phyloP scores from a whole-genome alignment of 1,140 invertebrate species.

The Lordiphosa mommai region DNA sequence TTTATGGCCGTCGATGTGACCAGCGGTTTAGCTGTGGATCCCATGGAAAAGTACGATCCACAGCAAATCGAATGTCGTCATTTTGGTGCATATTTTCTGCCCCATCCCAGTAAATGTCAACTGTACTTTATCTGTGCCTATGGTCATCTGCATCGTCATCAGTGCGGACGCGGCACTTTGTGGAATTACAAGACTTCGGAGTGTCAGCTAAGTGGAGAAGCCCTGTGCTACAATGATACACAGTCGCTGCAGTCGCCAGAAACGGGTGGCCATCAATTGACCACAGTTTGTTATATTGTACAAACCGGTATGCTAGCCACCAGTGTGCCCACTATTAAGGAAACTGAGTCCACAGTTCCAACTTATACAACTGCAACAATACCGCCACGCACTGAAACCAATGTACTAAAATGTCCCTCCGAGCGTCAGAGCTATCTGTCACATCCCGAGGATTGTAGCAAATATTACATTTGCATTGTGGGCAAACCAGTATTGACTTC shows the following conservation, averaged over 20 bases:
- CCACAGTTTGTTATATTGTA: constrained; percentile 57
- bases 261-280: constrained; percentile 2
- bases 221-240: constrained; percentile 37
- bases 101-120: constrained; percentile 62
- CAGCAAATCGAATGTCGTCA: constrained; percentile 58
- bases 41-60: constrained; percentile 63
- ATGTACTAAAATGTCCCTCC: constrained; percentile 34
- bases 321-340: neutral
- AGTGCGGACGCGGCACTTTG: constrained; percentile 52
- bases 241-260: neutral
- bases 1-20: constrained; percentile 58
- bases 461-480: constrained; percentile 70
- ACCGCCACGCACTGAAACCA: constrained; percentile 18
- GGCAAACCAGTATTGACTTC: constrained; percentile 65
- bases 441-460: constrained; percentile 60
- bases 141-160: constrained; percentile 59
- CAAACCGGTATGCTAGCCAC: constrained; percentile 10
- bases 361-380: neutral
- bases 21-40: constrained; percentile 45
- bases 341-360: neutral
- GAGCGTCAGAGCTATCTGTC: constrained; percentile 58
- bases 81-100: constrained; percentile 70
- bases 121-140: constrained; percentile 70
- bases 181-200: constrained; percentile 60
- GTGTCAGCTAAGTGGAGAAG: constrained; percentile 41